Evolutionary conservation across 1,140 invertebrate species (phyloP), one percentile per base, ranked within the genome.

Genomic region (Maniola jurtina): DNA sequence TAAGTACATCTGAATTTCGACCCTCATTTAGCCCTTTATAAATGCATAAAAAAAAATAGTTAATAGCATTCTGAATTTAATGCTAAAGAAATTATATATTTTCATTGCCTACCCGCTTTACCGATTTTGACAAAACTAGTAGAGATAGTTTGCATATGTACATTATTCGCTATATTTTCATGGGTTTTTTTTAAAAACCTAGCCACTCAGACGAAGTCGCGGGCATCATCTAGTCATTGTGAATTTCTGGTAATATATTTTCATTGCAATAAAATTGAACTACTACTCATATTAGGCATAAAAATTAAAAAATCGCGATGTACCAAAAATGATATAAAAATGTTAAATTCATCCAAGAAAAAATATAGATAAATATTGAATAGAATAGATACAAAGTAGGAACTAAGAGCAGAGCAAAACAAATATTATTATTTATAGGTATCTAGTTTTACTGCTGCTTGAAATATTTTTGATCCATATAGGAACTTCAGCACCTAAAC

Each of bases 1-100:
- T 68, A 68, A 68, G 66, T 68, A 68, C 66, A 61, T 63, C 36
- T 58, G 61, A 25, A 68, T 63, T 63, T 45, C 54, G 61, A 68
- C 66, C 66, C 66, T 68, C 66, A 68, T 68, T 58, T 68, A 62
- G 54, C 66, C 66, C 54, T 61, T 25, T 57, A 34, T 47, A 64
- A 64, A 57, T 64, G 54, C 54, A 47, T 57, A 47, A 16, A 6
- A 55, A 13, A 6, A 55, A 55, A 55, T 34, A 33, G 10, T 34
- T 11, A 0, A 34, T 34, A 55, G 52, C 25, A 34, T 55, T 34
- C 13, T 55, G 25, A 33, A 55, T 34, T 55, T 11, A 55, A 15
- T 52, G 7, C 52, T 55, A 55, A 55, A 15, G 25, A 25, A 25
- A 25, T 25, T 25, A 25, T 25, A 25, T 25, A 25, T 25, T 25